Evolutionary conservation across 2,797 vertebrate species (phyloP).

Genomic region (Thripadectes ignobilis): DNA sequence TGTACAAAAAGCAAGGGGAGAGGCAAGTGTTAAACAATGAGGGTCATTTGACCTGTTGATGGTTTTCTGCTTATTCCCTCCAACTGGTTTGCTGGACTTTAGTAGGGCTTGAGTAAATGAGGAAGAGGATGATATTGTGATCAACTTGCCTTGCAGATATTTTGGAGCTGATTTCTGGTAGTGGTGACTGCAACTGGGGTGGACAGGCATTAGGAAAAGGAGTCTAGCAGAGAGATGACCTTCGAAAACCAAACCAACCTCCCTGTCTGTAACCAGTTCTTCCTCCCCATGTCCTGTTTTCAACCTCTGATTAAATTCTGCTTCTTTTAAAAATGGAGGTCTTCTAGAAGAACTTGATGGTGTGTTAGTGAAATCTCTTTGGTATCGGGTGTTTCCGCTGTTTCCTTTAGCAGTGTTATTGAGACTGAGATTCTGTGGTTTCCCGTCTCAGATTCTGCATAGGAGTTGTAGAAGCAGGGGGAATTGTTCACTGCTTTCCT

Average conservation of each 20-base stretch:
- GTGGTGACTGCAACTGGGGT: neutral
- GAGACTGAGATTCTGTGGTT: neutral
- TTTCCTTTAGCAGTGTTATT: neutral
- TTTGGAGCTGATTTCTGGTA: neutral
- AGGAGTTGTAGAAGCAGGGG: neutral
- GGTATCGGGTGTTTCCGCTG: neutral
- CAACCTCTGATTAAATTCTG: neutral
- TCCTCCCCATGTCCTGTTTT: neutral
- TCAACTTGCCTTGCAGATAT: neutral
- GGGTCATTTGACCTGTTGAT: neutral
- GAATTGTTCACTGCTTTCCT: neutral
- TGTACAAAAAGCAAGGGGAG: neutral
- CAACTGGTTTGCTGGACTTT: neutral
- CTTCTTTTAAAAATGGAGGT: neutral
- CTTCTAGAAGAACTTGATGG: neutral
- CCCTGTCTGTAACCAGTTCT: neutral
- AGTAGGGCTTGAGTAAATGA: neutral
- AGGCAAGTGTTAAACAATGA: neutral
- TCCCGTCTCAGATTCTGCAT: neutral
- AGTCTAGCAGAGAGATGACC: neutral
- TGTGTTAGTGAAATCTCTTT: neutral
- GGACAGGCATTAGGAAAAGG: neutral
- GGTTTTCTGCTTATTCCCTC: constrained; percentile 6
- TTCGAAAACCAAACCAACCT: neutral
- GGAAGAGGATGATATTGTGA: neutral